These are phyloP conservation scores for Musca domestica DNA, from an alignment of 1,140 invertebrate genomes.

Conservation along the genomic window DNA sequence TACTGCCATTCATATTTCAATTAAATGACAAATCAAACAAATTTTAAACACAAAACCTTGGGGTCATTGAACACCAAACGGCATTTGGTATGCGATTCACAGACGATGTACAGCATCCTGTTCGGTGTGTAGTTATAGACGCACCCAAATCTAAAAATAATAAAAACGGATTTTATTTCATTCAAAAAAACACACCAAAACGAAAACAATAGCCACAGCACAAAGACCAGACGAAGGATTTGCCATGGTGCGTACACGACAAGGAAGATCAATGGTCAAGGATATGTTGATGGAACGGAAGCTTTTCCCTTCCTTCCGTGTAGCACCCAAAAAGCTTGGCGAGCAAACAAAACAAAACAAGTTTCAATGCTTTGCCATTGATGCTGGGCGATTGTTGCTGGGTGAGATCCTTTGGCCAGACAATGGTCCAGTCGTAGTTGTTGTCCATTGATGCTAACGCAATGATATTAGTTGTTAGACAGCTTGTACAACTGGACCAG, in stretches of 20 bases:
- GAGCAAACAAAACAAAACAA: constrained; percentile 28
- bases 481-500: constrained; percentile 32
- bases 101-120: not conserved
- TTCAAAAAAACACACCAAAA: not conserved
- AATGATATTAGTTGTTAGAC: not conserved
- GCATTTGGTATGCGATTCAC: too few species aligned
- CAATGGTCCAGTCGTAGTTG: constrained; percentile 27
- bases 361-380: constrained; percentile 28
- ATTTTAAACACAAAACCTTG: too few species aligned
- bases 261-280: constrained; percentile 50
- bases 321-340: not conserved
- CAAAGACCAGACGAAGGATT: not conserved
- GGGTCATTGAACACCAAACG: too few species aligned
- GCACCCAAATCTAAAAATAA: constrained; percentile 14
- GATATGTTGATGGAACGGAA: constrained; percentile 30
- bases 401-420: constrained; percentile 32
- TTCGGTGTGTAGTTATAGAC: not conserved
- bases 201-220: not conserved
- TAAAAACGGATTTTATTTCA: not conserved
- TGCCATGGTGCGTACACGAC: not conserved
- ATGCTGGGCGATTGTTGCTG: constrained; percentile 29
- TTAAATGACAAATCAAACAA: too few species aligned
- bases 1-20: too few species aligned
- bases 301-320: constrained; percentile 23
- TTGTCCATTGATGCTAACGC: not conserved